Evolutionary conservation across 2,113 vertebrate species (phyloP), one percentile per base, ranked within the genome.

Genomic region (Paradisaea rubra): DNA sequence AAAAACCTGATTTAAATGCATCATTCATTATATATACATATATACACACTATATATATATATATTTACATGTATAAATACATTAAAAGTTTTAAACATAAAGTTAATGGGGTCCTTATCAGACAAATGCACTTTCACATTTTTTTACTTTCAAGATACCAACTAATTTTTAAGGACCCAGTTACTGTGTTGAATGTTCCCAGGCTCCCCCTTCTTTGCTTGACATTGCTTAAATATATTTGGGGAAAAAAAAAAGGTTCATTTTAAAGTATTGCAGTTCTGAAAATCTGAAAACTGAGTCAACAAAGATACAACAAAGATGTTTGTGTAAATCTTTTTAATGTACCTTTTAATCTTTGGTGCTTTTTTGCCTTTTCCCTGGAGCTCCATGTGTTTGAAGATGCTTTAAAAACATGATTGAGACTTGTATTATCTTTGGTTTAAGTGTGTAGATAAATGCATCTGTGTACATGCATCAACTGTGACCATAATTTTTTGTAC

Each of bases 401-500:
- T 81, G 79, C 76, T 94, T 97, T 95, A 81, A 96, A 85, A 88
- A 70, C 54, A 69, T 56, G 60, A 77, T 16, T 52, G 47, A 88
- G 64, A 73, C 23, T 54, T 96, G 78, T 89, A 44, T 92, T 93
- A 60, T 47, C 81, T 86, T 93, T 88, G 80, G 59, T 86, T 95
- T 84, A 79, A 92, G 49, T 91, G 60, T 95, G 52, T 96, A 77
- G 77, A 72, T 92, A 80, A 83, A 52, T 70, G 56, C 95, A 88
- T 91, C 60, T 88, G 35, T 96, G 93, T 94, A 94, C 85, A 83
- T 96, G 91, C 96, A 96, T 97, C 83, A 93, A 83, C 94, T 96
- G 93, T 97, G 93, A 96, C 94, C 96, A 97, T 95, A 95, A 95
- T 95, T 96, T 96, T 96, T 93, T 92, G 79, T 87, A 94, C 95